These are phyloP conservation scores for Conus canariensis DNA, from an alignment of 2,888 invertebrate species.

Conservation along the genomic window DNA sequence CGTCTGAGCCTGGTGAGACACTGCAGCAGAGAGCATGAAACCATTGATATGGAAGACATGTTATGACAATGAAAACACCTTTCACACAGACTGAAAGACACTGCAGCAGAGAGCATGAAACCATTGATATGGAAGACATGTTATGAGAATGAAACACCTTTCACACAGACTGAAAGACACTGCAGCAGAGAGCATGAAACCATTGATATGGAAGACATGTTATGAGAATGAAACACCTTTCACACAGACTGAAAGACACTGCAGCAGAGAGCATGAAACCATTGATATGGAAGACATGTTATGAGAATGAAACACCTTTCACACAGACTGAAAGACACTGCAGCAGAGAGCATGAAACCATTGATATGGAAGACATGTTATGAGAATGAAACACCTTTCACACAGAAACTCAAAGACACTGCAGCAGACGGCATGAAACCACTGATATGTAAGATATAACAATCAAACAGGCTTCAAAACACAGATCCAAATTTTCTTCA, in stretches of 20 bases:
- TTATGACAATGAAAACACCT: background rate
- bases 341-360: constrained; percentile 38
- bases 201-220: no score
- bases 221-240: background rate
- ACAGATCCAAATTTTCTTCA: no score
- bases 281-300: no score
- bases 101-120: background rate
- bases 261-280: constrained; percentile 42
- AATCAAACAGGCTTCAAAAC: no score
- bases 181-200: constrained; percentile 43
- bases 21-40: constrained; percentile 45
- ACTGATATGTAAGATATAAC: no score
- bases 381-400: no score
- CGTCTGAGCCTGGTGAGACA: constrained; percentile 48
- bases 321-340: constrained; percentile 41
- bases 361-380: no score
- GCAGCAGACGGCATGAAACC: constrained; percentile 42
- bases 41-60: no score
- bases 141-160: no score
- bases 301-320: background rate
- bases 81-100: background rate
- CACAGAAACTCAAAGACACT: constrained; percentile 30
- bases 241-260: constrained; percentile 36
- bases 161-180: constrained; percentile 28
- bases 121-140: no score